Base-by-base conservation (phyloP, 2,888 invertebrate species). In the Ypsolopha sequella region DNA sequence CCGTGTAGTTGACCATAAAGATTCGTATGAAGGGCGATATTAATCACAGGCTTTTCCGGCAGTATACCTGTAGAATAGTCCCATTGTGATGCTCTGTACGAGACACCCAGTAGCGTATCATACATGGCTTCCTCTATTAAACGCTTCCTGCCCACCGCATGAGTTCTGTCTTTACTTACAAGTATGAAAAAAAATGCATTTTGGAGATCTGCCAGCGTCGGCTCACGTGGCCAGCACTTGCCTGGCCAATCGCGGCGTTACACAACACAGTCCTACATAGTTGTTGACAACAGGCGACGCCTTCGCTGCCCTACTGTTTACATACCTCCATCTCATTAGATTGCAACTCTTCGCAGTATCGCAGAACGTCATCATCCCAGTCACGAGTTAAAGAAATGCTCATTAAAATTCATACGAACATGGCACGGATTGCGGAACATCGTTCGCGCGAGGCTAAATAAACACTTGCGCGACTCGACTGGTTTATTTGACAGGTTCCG, bases 131-230 rank as follows among this genome's bases (percentile, higher is more conserved):
- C 55, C 60, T 57, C 58, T 57, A 57, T 55, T 59, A 58, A 60
- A 54, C 58, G 65, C 66, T 64, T 60, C 61, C 57, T 56, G 62
- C 58, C 58, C 61, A 62, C 55, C 66, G 72, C 73, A 70, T 70
- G 73, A 62, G 61, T 58, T 57, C 60, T 55, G 62, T 62, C 64
- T 63, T 53, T 46, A 52, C 61, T 58, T 55, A 46, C 56, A 52
- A 48, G 53, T 39, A 36, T n/a, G 36, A 41, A 51, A 51, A 52
- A 55, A 52, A 43, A 48, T 56, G 56, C 55, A 52, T n/a, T 48
- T 57, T 55, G 57, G 57, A 55, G 52, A 55, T 50, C 52, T 55
- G 60, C 59, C 58, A 56, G 55, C 53, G 11, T 14, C 6, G 45
- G 24, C 46, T 10, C 35, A 33, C 34, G 46, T n/a, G 46, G 34